Conservation (phyloP, 2,113 vertebrate species). For the Erpornis zantholeuca region DNA sequence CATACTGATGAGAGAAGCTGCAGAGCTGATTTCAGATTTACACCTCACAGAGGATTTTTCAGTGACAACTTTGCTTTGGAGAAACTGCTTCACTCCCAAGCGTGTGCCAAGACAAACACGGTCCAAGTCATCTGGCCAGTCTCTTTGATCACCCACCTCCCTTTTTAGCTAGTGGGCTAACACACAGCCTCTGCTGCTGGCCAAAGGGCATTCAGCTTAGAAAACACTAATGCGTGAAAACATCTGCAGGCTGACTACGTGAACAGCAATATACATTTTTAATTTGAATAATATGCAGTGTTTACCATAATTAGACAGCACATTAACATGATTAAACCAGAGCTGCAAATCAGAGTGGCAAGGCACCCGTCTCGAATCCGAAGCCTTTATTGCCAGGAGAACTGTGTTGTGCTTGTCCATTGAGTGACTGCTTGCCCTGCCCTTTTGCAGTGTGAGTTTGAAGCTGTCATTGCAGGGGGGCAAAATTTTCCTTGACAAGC, state of each 20-base stretch:
- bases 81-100: not conserved
- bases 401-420: not conserved
- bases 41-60: not conserved
- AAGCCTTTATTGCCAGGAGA: not conserved
- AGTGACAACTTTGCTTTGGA: not conserved
- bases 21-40: not conserved
- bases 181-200: not conserved
- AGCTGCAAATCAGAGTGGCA: not conserved
- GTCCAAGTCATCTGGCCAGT: not conserved
- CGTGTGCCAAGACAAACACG: not conserved
- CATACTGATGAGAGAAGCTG: not conserved
- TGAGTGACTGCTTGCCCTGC: conserved; percentile 5
- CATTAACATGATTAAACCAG: conserved; percentile 61
- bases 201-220: conserved; percentile 33
- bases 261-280: conserved; percentile 57
- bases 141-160: not conserved
- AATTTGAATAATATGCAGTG: conserved; percentile 60
- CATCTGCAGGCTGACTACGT: not conserved
- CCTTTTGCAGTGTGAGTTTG: conserved; percentile 10
- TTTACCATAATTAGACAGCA: conserved; percentile 68
- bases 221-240: conserved; percentile 34
- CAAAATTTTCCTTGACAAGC: conserved; percentile 43
- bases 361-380: not conserved
- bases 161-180: not conserved
- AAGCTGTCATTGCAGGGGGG: conserved; percentile 40